Percentiles rank a stretch among this genome's conserved stretches.
These are phyloP conservation scores for Callinectes sapidus DNA, from an alignment of 2,888 invertebrate genomes.

Conservation along the genomic window DNA sequence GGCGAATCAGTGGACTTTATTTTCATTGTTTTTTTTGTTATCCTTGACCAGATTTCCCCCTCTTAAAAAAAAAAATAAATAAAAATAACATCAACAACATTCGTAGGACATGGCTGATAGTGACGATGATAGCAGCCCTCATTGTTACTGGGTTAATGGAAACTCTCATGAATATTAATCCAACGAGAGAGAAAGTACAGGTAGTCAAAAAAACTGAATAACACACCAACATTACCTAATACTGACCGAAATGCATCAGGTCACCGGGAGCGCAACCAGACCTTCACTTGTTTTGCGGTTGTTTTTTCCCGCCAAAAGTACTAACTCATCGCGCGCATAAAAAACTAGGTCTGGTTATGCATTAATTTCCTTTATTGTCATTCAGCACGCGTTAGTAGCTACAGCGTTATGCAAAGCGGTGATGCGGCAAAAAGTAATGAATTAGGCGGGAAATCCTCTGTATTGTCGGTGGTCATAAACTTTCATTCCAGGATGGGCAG, in stretches of 20 bases:
- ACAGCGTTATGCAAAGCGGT: background rate
- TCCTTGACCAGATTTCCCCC: too few relatives aligned
- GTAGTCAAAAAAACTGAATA: too few relatives aligned
- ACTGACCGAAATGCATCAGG: background rate
- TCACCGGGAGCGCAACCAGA: background rate
- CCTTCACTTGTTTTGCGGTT: background rate
- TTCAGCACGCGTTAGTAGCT: background rate
- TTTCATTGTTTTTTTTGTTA: too few relatives aligned
- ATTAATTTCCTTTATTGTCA: background rate
- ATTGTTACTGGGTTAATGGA: background rate
- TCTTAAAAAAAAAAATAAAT: too few relatives aligned
- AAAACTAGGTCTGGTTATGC: background rate
- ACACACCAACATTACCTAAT: background rate
- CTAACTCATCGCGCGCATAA: background rate
- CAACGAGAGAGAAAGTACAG: background rate
- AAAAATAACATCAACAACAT: too few relatives aligned
- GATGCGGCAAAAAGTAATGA: background rate
- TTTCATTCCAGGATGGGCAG: too few relatives aligned
- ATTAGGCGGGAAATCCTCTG: too few relatives aligned
- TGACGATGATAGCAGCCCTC: background rate
- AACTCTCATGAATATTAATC: background rate
- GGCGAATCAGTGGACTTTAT: too few relatives aligned
- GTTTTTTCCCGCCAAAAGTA: background rate
- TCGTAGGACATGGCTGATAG: background rate
- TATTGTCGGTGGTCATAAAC: too few relatives aligned